phyloP scores from a whole-genome alignment of 2,797 vertebrate genomes.

The Cynodonichthys magdalenae region DNA sequence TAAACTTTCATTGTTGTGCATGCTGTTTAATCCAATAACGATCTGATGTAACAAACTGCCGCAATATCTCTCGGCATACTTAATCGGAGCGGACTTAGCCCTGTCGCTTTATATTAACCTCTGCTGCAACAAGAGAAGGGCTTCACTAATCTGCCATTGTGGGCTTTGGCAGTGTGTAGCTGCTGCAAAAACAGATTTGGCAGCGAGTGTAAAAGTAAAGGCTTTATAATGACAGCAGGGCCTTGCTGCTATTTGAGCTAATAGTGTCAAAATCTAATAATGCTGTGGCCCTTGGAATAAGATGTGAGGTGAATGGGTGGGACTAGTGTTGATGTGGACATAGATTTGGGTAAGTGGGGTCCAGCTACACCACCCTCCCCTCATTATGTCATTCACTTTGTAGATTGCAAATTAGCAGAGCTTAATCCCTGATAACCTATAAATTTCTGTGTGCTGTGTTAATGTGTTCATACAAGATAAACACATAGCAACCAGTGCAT shows the following conservation, averaged over 20 bases:
- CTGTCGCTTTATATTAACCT: constrained; percentile 99
- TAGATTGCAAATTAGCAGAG: constrained; percentile 66
- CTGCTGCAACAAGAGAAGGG: constrained; percentile 96
- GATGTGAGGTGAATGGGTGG: constrained; percentile 68
- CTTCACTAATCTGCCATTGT: constrained; percentile 94
- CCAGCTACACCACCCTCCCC: constrained; percentile 40
- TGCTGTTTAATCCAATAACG: constrained; percentile 97
- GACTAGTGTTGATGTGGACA: constrained; percentile 54
- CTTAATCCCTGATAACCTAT: constrained; percentile 79
- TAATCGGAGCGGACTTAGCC: constrained; percentile 98
- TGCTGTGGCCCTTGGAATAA: constrained; percentile 68
- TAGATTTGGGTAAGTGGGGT: constrained; percentile 34
- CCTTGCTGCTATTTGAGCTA: constrained; percentile 80
- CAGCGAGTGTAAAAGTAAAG: constrained; percentile 81
- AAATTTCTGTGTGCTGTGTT: constrained; percentile 47
- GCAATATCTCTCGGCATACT: constrained; percentile 95
- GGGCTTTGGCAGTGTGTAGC: constrained; percentile 91
- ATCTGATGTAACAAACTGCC: constrained; percentile 93
- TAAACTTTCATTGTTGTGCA: constrained; percentile 94
- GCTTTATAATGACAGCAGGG: constrained; percentile 83
- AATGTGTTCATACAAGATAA: neutral
- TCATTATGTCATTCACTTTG: constrained; percentile 57
- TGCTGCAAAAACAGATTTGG: constrained; percentile 87
- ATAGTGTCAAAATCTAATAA: constrained; percentile 83
- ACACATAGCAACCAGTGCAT: neutral